Evolutionary conservation across 2,888 invertebrate genomes (phyloP), one percentile per base, ranked within the genome.

Genomic region (Athalia circularis): DNA sequence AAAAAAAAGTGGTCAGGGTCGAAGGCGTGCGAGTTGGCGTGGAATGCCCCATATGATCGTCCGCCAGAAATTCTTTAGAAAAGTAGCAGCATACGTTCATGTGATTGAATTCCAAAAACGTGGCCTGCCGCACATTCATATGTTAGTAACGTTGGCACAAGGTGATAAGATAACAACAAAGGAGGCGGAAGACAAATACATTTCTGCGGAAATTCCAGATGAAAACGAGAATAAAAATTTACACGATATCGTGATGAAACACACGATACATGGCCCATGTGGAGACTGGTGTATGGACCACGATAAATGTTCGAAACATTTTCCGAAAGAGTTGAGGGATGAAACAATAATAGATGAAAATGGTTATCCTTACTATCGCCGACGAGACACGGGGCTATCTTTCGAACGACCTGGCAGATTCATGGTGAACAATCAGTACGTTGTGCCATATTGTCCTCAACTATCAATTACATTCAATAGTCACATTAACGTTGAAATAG

Each of bases 221-320:
- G 80, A 80, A 29, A 15, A 81, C 29, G 50, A 50, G 29, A 78
- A 88, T 79, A 84, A 84, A 1, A 64, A 70, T 5, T 81, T 90
- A 43, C 81, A 85, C 81, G 81, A 85, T 4, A 84, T 88, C 50
- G 84, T 91, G 4, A 84, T 77, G 45, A 82, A 83, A 65, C 81
- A 85, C 77, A 89, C 90, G 88, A 85, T 88, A 77, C 87, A 90
- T 84, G 87, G 88, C 75, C 86, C 88, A 77, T 89, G 88, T 81
- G 86, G 86, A 9, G 78, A 79, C 61, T 84, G 83, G 82, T 83
- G 81, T 68, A 59, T 77, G 45, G 65, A 83, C 15, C 65, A 82
- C 65, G 82, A 81, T 29, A 83, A 84, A 82, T 86, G 85, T 62
- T 79, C 82, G 5, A 87, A 88, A 80, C 77, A 82, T 67, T 87